Evolutionary conservation across 2,797 vertebrate species (phyloP).

Genomic region (Xenopus petersii): DNA sequence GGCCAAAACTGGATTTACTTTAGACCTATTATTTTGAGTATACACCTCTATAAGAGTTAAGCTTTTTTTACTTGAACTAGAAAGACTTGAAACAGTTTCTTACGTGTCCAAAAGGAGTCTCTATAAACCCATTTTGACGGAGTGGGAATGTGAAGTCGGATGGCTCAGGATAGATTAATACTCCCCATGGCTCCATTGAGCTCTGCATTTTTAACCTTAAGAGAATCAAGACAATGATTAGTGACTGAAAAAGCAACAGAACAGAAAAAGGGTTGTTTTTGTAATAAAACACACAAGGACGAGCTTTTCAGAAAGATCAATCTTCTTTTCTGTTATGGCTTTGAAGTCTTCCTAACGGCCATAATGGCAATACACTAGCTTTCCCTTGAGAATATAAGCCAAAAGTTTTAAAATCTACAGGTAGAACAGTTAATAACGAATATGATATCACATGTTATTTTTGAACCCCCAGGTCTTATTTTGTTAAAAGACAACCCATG

Average conservation of each 20-base stretch:
- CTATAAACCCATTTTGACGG: fast-evolving
- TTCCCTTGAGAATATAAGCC: constrained; percentile 69
- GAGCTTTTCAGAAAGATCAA: constrained; percentile 65
- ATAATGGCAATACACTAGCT: constrained; percentile 74
- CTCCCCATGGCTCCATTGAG: constrained; percentile 75
- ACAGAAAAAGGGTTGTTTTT: background rate
- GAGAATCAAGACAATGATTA: background rate
- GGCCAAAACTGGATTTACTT: too few relatives aligned
- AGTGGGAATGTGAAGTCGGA: constrained; percentile 41
- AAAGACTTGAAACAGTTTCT: constrained; percentile 60
- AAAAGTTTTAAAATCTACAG: background rate
- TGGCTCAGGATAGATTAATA: constrained; percentile 78
- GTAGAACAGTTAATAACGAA: too few relatives aligned
- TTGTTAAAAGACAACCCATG: too few relatives aligned
- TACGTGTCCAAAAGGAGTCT: constrained; percentile 82
- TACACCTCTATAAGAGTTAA: too few relatives aligned
- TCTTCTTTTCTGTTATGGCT: constrained; percentile 39
- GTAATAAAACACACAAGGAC: constrained; percentile 74
- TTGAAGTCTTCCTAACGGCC: constrained; percentile 74
- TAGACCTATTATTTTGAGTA: too few relatives aligned
- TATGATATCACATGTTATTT: too few relatives aligned
- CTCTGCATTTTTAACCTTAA: constrained; percentile 84
- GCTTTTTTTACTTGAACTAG: too few relatives aligned
- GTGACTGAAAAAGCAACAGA: background rate
- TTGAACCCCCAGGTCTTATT: too few relatives aligned